Percentiles rank a stretch among this genome's conserved stretches.
Evolutionary conservation across 2,113 vertebrate species (phyloP).

Genomic region (Myrmecophaga tridactyla): DNA sequence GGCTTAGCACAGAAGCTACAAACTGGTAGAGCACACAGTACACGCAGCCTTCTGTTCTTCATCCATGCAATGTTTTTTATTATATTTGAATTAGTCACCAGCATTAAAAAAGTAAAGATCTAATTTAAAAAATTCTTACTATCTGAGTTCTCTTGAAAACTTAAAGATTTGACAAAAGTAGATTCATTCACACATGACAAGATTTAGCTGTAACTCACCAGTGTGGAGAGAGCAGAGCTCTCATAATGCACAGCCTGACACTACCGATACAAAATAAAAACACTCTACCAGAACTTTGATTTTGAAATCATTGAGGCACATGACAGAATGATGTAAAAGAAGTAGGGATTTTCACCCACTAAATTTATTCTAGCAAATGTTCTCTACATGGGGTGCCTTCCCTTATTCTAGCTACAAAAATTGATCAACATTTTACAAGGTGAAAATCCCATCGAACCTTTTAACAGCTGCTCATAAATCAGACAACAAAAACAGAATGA

Average conservation of each 20-base stretch:
- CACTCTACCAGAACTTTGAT: not conserved
- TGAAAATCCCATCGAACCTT: conserved; percentile 53
- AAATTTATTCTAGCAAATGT: not conserved
- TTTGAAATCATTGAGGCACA: conserved; percentile 34
- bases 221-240: not conserved
- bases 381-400: conserved; percentile 28
- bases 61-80: not conserved
- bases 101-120: not conserved
- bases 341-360: not conserved
- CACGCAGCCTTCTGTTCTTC: not conserved
- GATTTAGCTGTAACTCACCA: not conserved
- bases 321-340: conserved; percentile 47
- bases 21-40: not conserved
- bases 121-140: not conserved
- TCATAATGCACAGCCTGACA: not conserved
- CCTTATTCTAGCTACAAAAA: conserved; percentile 53
- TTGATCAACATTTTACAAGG: conserved; percentile 60
- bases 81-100: not conserved
- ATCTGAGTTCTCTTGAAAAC: not conserved
- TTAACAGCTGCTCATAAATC: conserved; percentile 54
- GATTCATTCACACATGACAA: not conserved
- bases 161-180: not conserved
- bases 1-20: not conserved
- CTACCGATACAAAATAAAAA: not conserved
- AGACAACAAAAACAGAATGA: not conserved